Base-by-base conservation (phyloP, 2,888 invertebrate genomes). In the Augochlorella aurata region DNA sequence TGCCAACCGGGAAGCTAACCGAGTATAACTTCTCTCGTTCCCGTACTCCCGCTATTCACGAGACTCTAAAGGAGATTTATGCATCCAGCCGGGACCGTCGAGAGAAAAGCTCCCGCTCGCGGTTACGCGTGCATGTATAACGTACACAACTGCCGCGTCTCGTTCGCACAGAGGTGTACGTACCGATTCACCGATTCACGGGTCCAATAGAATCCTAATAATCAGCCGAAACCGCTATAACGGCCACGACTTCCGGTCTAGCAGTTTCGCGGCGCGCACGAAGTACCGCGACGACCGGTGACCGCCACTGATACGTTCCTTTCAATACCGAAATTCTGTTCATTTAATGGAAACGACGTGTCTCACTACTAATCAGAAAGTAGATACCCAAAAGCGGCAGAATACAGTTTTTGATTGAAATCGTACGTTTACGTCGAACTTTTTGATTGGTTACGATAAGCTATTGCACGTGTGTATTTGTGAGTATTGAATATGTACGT, bases 11-110 rank as follows among this genome's bases (percentile, higher is more conserved):
- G 87, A 88, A 88, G 85, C 86, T 72, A 66, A 14, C 58, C 24
- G 58, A 12, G 76, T 63, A n/a, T 58, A 77, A 74, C 81, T 82
- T 79, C 74, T 79, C 80, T 50, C 58, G 58, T 69, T 75, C 79
- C 67, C 49, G 68, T n/a, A 49, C 49, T 68, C 78, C 63, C 71
- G 81, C 88, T 88, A 86, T 88, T 88, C 88, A 84, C 66, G 63
- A 54, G 83, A 65, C 76, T 81, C 82, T 82, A 84, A 81, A 84
- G 87, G 85, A 87, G 88, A 88, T 88, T 88, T 88, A 88, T 87
- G 88, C 70, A 76, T 77, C 75, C 82, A 79, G 76, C 72, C 80
- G 54, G 16, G 67, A 70, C 66, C 73, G 73, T 24, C 50, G 16
- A 78, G 75, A 77, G 84, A 82, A 83, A 81, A 81, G 81, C 73